Percentiles rank a stretch among this genome's conserved stretches.
Conservation (phyloP, 2,797 vertebrate genomes). For the Lateolabrax maculatus region DNA sequence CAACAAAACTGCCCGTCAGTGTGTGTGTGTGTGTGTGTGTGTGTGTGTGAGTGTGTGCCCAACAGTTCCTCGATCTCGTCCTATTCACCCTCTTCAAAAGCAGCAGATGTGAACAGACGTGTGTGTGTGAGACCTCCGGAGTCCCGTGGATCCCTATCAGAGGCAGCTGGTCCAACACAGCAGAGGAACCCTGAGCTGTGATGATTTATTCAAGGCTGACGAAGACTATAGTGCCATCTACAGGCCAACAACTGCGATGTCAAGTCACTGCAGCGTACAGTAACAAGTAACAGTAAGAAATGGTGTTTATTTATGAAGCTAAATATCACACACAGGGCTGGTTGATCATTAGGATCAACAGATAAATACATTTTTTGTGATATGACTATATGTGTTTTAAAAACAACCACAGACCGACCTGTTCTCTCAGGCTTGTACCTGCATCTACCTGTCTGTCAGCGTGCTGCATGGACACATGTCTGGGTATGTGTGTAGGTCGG, state of each 20-base stretch:
- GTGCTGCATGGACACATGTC: too few species aligned
- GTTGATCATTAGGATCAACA: not conserved
- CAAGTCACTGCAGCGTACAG: not conserved
- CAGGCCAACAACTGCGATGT: conserved; percentile 18
- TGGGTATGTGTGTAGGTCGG: too few species aligned
- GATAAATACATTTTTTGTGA: not conserved
- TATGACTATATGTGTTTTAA: too few species aligned
- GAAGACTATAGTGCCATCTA: conserved; percentile 55
- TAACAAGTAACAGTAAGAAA: not conserved
- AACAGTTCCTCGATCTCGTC: conserved; percentile 33
- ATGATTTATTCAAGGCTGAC: not conserved
- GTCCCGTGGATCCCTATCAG: conserved; percentile 68
- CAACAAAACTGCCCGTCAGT: conserved; percentile 18
- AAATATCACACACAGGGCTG: not conserved
- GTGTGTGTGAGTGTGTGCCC: conserved; percentile 19
- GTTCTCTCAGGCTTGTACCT: too few species aligned
- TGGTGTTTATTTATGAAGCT: not conserved
- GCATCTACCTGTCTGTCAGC: too few species aligned
- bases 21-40: conserved; percentile 24
- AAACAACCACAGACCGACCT: too few species aligned
- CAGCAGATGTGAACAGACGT: conserved; percentile 38
- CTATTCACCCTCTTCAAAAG: conserved; percentile 43
- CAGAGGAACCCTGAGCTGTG: conserved; percentile 43
- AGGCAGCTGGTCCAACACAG: conserved; percentile 64
- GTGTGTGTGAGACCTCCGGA: conserved; percentile 35